These are phyloP conservation scores for Drosophila pectinifera DNA, from an alignment of 1,140 invertebrate species.

Conservation along the genomic window DNA sequence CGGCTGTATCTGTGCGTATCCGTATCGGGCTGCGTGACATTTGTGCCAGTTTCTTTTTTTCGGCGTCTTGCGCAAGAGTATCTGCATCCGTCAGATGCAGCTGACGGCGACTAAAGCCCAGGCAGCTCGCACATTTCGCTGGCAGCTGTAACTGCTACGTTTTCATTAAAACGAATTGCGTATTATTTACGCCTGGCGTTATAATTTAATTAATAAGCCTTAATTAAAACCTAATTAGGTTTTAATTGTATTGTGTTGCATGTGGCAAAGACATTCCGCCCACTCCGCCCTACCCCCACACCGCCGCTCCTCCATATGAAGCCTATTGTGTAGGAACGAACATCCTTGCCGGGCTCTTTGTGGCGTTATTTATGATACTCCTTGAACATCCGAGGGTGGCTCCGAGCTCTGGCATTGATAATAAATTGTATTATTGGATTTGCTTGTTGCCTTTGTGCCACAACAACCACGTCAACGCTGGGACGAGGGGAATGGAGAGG, in stretches of 20 bases:
- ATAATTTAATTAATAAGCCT: constrained; percentile 79
- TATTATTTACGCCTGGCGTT: constrained; percentile 77
- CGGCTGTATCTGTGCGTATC: constrained; percentile 38
- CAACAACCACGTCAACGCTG: constrained; percentile 18
- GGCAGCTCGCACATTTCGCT: constrained; percentile 16
- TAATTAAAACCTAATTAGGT: constrained; percentile 79
- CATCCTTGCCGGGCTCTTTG: constrained; percentile 40
- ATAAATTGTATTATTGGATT: constrained; percentile 82
- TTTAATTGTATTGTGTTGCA: constrained; percentile 75
- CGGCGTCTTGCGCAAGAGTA: constrained; percentile 48
- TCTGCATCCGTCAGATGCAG: constrained; percentile 59
- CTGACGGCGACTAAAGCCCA: constrained; percentile 36
- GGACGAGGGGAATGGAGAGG: constrained; percentile 12
- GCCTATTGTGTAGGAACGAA: constrained; percentile 34
- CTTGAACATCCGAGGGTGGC: constrained; percentile 35
- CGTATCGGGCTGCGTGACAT: constrained; percentile 49
- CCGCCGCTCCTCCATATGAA: constrained; percentile 29
- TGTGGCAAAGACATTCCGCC: constrained; percentile 52
- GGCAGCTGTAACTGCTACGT: constrained; percentile 12
- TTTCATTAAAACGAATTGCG: constrained; percentile 76
- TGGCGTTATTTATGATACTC: constrained; percentile 66
- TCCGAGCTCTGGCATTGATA: constrained; percentile 65
- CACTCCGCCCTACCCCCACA: too few relatives aligned
- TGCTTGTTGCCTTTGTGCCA: constrained; percentile 71
- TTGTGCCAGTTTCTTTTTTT: constrained; percentile 59